Conservation (phyloP, 2,888 invertebrate genomes). For the Eupithecia subfuscata region DNA sequence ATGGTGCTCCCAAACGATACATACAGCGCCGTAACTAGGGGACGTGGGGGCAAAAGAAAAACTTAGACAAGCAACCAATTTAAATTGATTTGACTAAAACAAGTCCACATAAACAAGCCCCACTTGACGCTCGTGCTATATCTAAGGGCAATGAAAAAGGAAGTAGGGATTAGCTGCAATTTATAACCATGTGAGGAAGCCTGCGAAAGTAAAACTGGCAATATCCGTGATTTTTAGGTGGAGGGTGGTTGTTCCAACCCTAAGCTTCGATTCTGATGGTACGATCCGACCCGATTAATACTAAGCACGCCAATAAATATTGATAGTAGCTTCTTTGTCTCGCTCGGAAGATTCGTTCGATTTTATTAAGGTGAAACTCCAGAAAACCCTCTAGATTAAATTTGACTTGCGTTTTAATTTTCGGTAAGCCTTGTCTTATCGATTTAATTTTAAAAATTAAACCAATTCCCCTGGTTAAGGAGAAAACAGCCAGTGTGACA, state of each 20-base stretch:
- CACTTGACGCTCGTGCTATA: background rate
- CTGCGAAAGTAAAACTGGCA: constrained; percentile 5
- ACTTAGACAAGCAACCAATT: background rate
- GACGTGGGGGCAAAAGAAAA: background rate
- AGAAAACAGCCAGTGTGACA: background rate
- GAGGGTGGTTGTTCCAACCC: constrained; percentile 13
- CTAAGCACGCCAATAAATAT: constrained; percentile 83
- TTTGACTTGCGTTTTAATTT: background rate
- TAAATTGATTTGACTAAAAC: background rate
- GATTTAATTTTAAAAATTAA: background rate
- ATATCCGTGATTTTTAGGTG: constrained; percentile 14
- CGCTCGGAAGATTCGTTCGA: constrained; percentile 75
- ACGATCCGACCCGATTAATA: constrained; percentile 80
- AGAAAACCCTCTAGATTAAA: background rate
- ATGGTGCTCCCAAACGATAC: constrained; percentile 62
- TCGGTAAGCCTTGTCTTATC: background rate
- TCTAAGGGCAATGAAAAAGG: background rate
- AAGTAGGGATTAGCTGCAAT: constrained; percentile 11
- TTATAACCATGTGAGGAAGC: constrained; percentile 13
- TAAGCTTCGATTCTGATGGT: constrained; percentile 45
- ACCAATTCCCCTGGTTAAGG: background rate
- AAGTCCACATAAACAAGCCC: background rate
- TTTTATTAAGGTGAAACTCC: constrained; percentile 60
- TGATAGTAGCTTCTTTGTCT: constrained; percentile 81
- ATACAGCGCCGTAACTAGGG: constrained; percentile 18